phyloP scores from a whole-genome alignment of 2,888 invertebrate genomes.

The Drosophila maculinotata region DNA sequence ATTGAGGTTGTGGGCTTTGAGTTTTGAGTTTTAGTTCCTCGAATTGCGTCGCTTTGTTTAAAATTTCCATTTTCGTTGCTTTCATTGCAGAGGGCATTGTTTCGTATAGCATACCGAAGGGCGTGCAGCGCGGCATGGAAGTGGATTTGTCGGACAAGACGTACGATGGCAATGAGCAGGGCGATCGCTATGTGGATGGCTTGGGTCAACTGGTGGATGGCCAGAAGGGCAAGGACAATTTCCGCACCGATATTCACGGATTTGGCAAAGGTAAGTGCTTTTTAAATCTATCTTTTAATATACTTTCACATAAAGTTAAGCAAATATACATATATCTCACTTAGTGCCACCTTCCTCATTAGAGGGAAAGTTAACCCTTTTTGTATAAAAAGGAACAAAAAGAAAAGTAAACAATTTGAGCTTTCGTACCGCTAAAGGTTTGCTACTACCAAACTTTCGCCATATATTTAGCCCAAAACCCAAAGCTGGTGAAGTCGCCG shows the following conservation, averaged over 20 bases:
- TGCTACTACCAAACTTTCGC: constrained; percentile 39
- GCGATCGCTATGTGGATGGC: constrained; percentile 88
- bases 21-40: constrained; percentile 42
- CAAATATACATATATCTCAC: constrained; percentile 19
- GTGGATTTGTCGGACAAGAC: constrained; percentile 91
- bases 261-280: constrained; percentile 88
- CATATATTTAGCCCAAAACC: constrained; percentile 35
- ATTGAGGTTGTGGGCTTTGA: neutral
- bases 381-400: neutral
- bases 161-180: constrained; percentile 90
- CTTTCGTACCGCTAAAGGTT: constrained; percentile 8
- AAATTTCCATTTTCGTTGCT: constrained; percentile 34
- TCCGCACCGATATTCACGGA: constrained; percentile 88
- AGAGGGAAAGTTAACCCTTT: constrained; percentile 25
- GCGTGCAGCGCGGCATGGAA: constrained; percentile 89
- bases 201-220: constrained; percentile 93
- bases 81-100: constrained; percentile 89
- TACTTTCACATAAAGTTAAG: too few species aligned
- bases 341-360: constrained; percentile 27
- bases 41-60: constrained; percentile 47
- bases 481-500: constrained; percentile 25
- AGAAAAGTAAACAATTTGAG: too few species aligned
- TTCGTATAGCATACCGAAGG: constrained; percentile 92
- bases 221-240: constrained; percentile 90
- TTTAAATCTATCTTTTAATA: neutral